Evolutionary conservation across 2,113 vertebrate species (phyloP).

Genomic region (Scartelaos histophorus): DNA sequence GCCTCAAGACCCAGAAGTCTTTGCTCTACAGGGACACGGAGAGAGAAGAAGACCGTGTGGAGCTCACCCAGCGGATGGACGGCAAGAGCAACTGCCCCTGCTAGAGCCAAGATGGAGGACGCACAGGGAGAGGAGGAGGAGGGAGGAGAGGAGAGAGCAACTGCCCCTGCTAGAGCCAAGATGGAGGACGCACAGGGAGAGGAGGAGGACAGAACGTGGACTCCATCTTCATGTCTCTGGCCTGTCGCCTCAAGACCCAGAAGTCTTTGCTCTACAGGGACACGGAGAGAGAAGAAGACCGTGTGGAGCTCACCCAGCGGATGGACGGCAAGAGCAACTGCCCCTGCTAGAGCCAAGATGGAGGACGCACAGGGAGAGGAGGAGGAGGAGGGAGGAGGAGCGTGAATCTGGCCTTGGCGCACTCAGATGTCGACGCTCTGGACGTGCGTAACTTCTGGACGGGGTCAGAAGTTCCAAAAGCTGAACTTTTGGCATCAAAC

Average conservation of each 20-base stretch:
- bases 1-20: constrained; percentile 93
- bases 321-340: constrained; percentile 80
- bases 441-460: too few species aligned
- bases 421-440: too few species aligned
- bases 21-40: constrained; percentile 89
- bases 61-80: constrained; percentile 75
- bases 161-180: constrained; percentile 87
- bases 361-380: too few species aligned
- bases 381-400: too few species aligned
- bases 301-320: constrained; percentile 79
- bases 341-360: constrained; percentile 83
- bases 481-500: too few species aligned
- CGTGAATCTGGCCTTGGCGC: too few species aligned
- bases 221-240: constrained; percentile 97
- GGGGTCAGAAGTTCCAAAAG: too few species aligned
- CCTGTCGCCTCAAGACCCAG: constrained; percentile 92
- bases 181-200: constrained; percentile 74
- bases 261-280: constrained; percentile 92
- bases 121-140: constrained; percentile 80
- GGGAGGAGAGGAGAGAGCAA: constrained; percentile 58
- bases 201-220: constrained; percentile 95
- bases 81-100: constrained; percentile 87
- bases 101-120: constrained; percentile 69
- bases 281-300: constrained; percentile 85
- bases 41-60: constrained; percentile 84